Evolutionary conservation across 2,113 vertebrate genomes (phyloP), one percentile per base, ranked within the genome.

Genomic region (Callopanchax toddi): DNA sequence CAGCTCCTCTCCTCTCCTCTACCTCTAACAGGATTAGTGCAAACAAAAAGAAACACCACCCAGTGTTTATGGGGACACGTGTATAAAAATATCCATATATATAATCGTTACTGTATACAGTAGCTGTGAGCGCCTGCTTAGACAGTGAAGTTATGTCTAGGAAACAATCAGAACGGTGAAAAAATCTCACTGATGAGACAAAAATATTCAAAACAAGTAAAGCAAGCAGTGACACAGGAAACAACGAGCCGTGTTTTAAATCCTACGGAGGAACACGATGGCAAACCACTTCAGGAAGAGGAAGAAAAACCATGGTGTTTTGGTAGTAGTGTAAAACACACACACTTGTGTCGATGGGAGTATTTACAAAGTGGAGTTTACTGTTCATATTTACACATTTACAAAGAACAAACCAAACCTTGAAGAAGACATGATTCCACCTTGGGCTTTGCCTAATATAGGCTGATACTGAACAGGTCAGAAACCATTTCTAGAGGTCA

Each of bases 321-420:
- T 74, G 63, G 85, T 86, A 79, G 59, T 49, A 45, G 76, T 88
- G 86, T 83, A 86, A 88, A 88, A 82, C 77, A 77, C 72, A 61
- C 69, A 71, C 67, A 74, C 83, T 74, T 34, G 71, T 13, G 72
- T 83, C 72, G 79, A 79, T 76, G 63, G 53, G 72, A 66, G 32
- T 85, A 84, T 90, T n/a, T 84, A 87, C 87, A 89, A 79, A 78
- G 60, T 66, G 60, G 78, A 83, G 58, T 69, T 79, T 23, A 26
- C n/a, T 50, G 67, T 77, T 85, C 52, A 46, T 88, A 88, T 89
- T 83, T 90, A 88, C 85, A 90, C 64, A 81, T 87, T 75, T 87
- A 86, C 76, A 75, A 45, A 78, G 67, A 66, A 85, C 69, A 74
- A 81, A 80, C 76, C 66, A 66, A 82, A 78, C 71, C 73, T 71